Conservation (phyloP, 2,797 vertebrate species). For the Cottoperca gobio region DNA sequence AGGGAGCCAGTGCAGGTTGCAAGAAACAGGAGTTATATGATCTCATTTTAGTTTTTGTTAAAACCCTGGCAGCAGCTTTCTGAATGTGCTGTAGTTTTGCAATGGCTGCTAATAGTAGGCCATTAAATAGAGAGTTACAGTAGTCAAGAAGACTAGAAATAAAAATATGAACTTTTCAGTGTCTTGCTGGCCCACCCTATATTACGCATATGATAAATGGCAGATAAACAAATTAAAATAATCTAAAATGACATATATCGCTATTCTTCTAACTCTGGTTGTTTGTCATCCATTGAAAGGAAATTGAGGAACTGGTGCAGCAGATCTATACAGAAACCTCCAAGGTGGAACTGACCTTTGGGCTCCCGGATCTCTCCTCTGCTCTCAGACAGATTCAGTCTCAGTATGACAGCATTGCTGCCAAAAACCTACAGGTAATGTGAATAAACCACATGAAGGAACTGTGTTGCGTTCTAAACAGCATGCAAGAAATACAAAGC, state of each 20-base stretch:
- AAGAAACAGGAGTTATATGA: neutral
- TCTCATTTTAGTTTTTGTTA: neutral
- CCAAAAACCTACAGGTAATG: conserved; percentile 89
- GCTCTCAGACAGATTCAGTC: conserved; percentile 89
- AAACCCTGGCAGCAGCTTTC: neutral
- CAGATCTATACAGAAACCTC: conserved; percentile 79
- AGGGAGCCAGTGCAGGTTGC: neutral
- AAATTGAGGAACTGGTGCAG: conserved; percentile 87
- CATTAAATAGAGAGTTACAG: too few relatives aligned
- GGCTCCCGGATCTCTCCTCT: conserved; percentile 85
- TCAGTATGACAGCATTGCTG: conserved; percentile 88
- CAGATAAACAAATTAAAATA: too few relatives aligned
- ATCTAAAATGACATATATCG: too few relatives aligned
- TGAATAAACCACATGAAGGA: neutral
- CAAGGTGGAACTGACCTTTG: conserved; percentile 80
- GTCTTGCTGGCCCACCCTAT: too few relatives aligned
- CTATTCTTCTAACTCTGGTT: neutral
- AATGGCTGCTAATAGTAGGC: too few relatives aligned
- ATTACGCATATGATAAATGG: too few relatives aligned
- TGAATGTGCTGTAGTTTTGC: too few relatives aligned
- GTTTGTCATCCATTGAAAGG: conserved; percentile 67
- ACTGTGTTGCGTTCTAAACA: neutral
- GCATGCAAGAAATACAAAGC: neutral
- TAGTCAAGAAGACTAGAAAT: too few relatives aligned
- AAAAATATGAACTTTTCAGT: too few relatives aligned